Conservation (phyloP, 64 coral and sea anemone genomes). For the Astreopora myriophthalma region DNA sequence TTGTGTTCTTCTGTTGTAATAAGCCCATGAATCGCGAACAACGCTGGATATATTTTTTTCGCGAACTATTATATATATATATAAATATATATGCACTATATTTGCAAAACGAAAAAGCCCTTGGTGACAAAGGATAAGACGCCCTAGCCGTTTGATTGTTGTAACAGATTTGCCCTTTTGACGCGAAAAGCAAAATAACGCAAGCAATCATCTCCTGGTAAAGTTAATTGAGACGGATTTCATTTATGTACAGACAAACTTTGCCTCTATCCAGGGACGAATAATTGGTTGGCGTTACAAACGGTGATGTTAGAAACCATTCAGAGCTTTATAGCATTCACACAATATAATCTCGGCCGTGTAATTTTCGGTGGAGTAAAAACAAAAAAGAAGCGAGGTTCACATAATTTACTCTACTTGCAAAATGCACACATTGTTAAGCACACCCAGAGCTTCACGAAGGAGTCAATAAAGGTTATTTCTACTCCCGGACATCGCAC, state of each 20-base stretch:
- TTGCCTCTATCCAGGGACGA: neutral
- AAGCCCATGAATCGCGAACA: neutral
- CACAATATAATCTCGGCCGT: neutral
- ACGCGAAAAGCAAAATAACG: conserved; percentile 13
- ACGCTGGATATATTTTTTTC: neutral
- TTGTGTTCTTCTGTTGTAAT: neutral
- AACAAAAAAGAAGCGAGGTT: neutral
- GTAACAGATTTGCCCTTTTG: conserved; percentile 1
- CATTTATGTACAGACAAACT: conserved; percentile 11
- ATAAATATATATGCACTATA: neutral
- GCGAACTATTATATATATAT: neutral
- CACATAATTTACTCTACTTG: neutral
- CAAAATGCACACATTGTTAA: neutral
- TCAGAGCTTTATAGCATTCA: neutral
- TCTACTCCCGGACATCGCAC: conserved; percentile 19
- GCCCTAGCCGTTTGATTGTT: no score
- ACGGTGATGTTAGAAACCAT: neutral
- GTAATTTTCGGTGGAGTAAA: neutral
- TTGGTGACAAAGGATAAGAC: no score
- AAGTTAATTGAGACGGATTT: conserved; percentile 36
- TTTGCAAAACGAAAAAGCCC: neutral
- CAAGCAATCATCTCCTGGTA: neutral
- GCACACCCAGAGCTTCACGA: neutral
- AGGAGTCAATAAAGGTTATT: conserved; percentile 48
- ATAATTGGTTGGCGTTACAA: neutral